Evolutionary conservation across 2,797 vertebrate genomes (phyloP), one percentile per base, ranked within the genome.

Genomic region (Pampus argenteus): DNA sequence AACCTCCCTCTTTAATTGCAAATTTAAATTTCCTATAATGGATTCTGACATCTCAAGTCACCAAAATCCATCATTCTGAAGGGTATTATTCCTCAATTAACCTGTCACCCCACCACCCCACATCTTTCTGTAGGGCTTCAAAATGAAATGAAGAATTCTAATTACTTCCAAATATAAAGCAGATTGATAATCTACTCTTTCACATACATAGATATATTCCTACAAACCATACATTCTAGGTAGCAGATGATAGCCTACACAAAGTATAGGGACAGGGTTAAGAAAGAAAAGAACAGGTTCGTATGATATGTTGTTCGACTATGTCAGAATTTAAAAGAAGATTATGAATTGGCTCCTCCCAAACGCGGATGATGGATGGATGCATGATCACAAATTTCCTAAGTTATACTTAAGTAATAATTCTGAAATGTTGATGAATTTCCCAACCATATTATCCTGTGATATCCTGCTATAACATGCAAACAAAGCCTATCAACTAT

Each of bases 1-100:
- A 87, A 80, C 90, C 82, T 93, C 84, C 91, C 87, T 86, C 91
- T 94, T 93, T 95, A 94, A 95, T 95, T 95, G 94, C 93, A 94
- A 94, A 95, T 95, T 94, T 92, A 91, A 95, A 95, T 93, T 92
- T 93, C 86, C 80, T 91, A 91, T 94, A 94, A 95, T 95, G 92
- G 93, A 94, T 93, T 93, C 91, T 93, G 94, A 94, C 94, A 94
- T 94, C 91, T 95, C 92, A 93, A 95, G 94, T 95, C 94, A 94
- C 93, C 91, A 94, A 95, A 95, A 95, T 95, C 94, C 91, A 95
- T 95, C 94, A 95, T 94, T 94, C 89, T 94, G 93, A 94, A 94
- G 92, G 94, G 91, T 94, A 94, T 95, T 94, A 94, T 94, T 94
- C 93, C 92, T 94, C 94, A 95, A 95, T 95, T 95, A 95, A 95